Conservation (phyloP, 1,140 invertebrate genomes). For the Orchesella cincta region DNA sequence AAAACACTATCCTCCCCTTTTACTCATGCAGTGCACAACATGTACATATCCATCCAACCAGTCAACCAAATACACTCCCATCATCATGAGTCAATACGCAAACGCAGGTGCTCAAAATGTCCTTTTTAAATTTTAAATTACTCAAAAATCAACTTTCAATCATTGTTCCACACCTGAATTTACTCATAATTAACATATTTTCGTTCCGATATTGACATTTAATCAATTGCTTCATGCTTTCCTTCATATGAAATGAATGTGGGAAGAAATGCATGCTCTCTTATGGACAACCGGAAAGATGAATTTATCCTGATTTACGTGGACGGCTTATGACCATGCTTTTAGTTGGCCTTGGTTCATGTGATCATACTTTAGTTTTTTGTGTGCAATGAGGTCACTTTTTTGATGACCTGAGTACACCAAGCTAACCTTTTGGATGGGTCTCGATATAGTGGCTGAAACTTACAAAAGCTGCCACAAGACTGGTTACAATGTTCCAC, state of each 20-base stretch:
- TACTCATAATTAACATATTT: background rate
- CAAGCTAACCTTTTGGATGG: background rate
- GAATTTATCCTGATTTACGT: background rate
- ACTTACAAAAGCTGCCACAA: background rate
- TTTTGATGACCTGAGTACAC: background rate
- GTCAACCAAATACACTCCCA: background rate
- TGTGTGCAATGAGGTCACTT: constrained; percentile 10
- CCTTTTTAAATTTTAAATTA: background rate
- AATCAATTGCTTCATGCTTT: background rate
- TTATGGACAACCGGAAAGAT: background rate
- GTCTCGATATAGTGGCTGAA: background rate
- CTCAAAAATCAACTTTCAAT: background rate
- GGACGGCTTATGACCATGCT: background rate
- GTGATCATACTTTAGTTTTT: background rate
- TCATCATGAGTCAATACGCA: background rate
- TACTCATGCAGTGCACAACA: background rate
- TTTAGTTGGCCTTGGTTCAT: background rate
- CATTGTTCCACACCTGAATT: background rate
- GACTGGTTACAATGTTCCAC: background rate
- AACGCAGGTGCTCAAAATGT: background rate
- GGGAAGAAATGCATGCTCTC: background rate
- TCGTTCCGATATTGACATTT: background rate
- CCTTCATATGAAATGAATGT: background rate
- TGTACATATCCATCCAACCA: background rate
- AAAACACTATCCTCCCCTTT: constrained; percentile 17